Base-by-base conservation (phyloP, 2,888 invertebrate species). In the Sepiola atlantica region DNA sequence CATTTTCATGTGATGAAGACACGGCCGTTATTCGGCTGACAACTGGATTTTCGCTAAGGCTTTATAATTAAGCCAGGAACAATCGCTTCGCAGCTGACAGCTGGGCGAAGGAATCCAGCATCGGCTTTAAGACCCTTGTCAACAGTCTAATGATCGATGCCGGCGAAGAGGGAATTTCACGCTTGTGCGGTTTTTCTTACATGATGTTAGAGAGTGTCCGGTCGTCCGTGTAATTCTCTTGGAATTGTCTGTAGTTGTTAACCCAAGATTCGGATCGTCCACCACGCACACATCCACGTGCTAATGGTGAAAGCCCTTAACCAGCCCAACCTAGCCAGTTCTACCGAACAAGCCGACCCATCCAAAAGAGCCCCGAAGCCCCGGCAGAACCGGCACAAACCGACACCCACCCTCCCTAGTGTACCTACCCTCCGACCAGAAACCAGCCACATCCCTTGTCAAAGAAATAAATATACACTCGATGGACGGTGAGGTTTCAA, bases 31-130 rank as follows among this genome's bases (percentile, higher is more conserved):
- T 77, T 32, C 16, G 14, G 32, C n/a, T 77, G 77, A 77, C 77
- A 77, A 77, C 77, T 32, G 77, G 77, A 77, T 77, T 77, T 77
- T 77, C 77, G n/a, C 8, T 77, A 77, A n/a, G n/a, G n/a, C 77
- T 77, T 77, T n/a, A 77, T 77, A 77, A 77, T 77, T 77, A 77
- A n/a, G n/a, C 77, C 6, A 16, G 77, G 28, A 77, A 77, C 77
- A 77, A 77, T 77, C 77, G 77, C n/a, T 77, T n/a, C 77, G 77
- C 77, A 77, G 77, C 77, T 77, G 77, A 77, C 77, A 77, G 77
- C 77, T 77, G 77, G 77, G 77, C 77, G 14, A 32, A n/a, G 45
- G 77, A 77, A 77, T 32, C n/a, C 77, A 16, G n/a, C n/a, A n/a
- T n/a, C 77, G 77, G 77, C 77, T 77, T 77, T 77, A 77, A 45